Conservation (phyloP, 64 coral and sea anemone genomes). For the Stichodactyla helianthus region DNA sequence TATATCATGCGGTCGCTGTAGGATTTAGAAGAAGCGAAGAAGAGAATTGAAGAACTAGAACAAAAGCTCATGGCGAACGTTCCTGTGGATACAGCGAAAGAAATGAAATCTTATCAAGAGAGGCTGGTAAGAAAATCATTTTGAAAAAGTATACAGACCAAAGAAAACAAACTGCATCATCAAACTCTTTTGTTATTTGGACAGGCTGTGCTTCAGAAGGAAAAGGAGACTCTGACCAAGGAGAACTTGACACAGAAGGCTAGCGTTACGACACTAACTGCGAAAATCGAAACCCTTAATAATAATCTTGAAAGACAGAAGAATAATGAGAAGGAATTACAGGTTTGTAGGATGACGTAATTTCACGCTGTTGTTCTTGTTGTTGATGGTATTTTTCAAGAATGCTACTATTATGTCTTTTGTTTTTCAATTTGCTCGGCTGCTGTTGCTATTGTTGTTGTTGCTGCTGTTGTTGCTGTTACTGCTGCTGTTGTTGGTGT, state of each 20-base stretch:
- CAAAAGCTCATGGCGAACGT: constrained; percentile 76
- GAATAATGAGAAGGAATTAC: constrained; percentile 80
- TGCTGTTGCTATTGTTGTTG: not conserved
- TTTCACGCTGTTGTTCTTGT: not conserved
- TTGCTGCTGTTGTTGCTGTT: not conserved
- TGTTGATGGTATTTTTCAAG: no score
- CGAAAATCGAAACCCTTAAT: constrained; percentile 84
- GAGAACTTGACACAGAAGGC: constrained; percentile 64
- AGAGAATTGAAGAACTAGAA: constrained; percentile 81
- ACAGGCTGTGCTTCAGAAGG: constrained; percentile 56
- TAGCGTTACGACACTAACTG: constrained; percentile 56
- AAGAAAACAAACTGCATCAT: not conserved
- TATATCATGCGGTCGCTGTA: not conserved
- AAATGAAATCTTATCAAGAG: constrained; percentile 82
- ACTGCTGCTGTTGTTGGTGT: not conserved
- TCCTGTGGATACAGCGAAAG: constrained; percentile 87
- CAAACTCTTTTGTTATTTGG: not conserved
- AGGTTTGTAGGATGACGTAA: constrained; percentile 47
- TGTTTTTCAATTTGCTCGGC: not conserved
- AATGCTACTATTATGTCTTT: not conserved
- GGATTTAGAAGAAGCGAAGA: constrained; percentile 71
- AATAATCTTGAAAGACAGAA: constrained; percentile 89
- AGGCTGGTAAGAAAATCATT: constrained; percentile 65
- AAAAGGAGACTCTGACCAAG: constrained; percentile 63
- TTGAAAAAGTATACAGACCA: not conserved